Evolutionary conservation across 2,113 vertebrate genomes (phyloP).

Genomic region (Gobio gobio): DNA sequence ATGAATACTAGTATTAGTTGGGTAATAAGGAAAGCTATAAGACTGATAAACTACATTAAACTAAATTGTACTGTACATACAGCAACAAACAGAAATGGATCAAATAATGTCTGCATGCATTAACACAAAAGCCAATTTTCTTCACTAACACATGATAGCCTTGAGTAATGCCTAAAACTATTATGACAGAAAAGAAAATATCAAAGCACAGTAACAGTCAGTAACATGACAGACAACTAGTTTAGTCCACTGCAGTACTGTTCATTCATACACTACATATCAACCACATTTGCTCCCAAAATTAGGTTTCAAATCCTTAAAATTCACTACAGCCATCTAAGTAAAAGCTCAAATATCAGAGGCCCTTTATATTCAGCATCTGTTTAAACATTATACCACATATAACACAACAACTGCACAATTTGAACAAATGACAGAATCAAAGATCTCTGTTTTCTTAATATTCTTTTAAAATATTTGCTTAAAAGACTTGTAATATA

Average conservation of each 20-base stretch:
- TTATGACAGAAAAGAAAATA: neutral
- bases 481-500: no score
- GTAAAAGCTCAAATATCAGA: neutral
- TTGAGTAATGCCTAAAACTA: neutral
- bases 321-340: neutral
- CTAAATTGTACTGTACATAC: neutral
- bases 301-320: neutral
- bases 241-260: neutral
- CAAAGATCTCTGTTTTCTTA: neutral
- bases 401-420: constrained; percentile 16
- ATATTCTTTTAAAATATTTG: neutral
- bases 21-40: neutral
- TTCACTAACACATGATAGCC: neutral
- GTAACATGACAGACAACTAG: neutral
- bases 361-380: neutral
- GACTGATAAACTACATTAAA: neutral
- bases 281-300: neutral
- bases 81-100: neutral
- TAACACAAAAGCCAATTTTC: neutral
- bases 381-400: constrained; percentile 40
- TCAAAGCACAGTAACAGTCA: neutral
- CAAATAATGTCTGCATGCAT: neutral
- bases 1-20: neutral
- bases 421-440: neutral
- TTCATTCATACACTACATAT: neutral